phyloP scores from a whole-genome alignment of 2,888 invertebrate species.

The Resseliella maxima region DNA sequence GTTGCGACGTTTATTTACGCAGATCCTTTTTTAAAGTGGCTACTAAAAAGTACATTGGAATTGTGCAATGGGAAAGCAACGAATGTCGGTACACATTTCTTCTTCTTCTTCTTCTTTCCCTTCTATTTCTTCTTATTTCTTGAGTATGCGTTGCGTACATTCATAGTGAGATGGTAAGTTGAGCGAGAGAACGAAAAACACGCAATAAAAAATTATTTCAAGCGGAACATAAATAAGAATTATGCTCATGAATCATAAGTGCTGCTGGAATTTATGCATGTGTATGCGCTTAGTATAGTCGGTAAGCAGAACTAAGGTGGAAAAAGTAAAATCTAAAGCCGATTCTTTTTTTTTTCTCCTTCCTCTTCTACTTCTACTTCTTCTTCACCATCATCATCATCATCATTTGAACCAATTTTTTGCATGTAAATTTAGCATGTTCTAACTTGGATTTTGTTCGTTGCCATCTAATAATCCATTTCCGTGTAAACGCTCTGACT shows the following conservation, averaged over 20 bases:
- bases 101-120: background rate
- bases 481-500: background rate
- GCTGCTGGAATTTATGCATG: constrained; percentile 46
- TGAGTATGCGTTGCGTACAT: background rate
- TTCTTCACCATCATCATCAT: no score
- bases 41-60: constrained; percentile 5
- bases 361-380: background rate
- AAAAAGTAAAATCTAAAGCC: background rate
- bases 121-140: background rate
- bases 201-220: constrained; percentile 51
- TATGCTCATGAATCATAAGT: constrained; percentile 55
- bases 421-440: constrained; percentile 1
- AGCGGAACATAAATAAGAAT: constrained; percentile 55
- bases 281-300: background rate
- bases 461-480: constrained; percentile 45
- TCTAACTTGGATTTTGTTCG: constrained; percentile 29
- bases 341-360: background rate
- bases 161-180: constrained; percentile 10
- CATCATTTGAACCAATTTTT: background rate
- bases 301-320: background rate
- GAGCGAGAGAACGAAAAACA: constrained; percentile 29
- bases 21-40: constrained; percentile 43
- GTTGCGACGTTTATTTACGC: constrained; percentile 18
- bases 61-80: background rate
- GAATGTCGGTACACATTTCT: background rate